Evolutionary conservation across 2,888 invertebrate genomes (phyloP).

Genomic region (Aporophyla nigra): DNA sequence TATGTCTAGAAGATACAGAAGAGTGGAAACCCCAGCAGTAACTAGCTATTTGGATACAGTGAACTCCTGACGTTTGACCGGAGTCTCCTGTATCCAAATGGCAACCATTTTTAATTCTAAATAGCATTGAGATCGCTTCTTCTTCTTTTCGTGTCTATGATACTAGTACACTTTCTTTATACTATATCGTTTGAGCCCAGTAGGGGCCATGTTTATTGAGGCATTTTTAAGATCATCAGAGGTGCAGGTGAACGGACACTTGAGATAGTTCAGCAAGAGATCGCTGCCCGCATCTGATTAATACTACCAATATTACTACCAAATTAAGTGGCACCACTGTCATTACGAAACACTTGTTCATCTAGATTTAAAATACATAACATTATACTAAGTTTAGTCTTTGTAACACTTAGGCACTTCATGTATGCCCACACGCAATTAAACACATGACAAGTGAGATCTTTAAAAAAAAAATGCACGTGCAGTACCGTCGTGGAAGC

Average conservation of each 20-base stretch:
- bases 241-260: no score
- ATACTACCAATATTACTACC: neutral
- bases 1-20: neutral
- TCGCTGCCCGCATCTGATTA: conserved; percentile 2
- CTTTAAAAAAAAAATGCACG: neutral
- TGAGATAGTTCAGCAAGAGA: neutral
- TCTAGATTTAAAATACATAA: conserved; percentile 3
- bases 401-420: conserved; percentile 13
- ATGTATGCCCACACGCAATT: conserved; percentile 1
- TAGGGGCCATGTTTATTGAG: no score
- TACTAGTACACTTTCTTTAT: no score
- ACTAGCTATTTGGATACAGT: neutral
- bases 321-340: neutral
- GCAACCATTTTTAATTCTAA: neutral
- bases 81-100: neutral
- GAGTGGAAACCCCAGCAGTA: neutral
- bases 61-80: neutral
- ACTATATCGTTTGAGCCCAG: no score
- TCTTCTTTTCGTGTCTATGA: no score
- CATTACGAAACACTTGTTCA: neutral
- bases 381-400: conserved; percentile 3
- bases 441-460: conserved; percentile 10
- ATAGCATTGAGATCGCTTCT: conserved; percentile 2
- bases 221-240: no score
- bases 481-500: neutral